Conservation (phyloP, 2,888 invertebrate species). For the Acronicta psi region DNA sequence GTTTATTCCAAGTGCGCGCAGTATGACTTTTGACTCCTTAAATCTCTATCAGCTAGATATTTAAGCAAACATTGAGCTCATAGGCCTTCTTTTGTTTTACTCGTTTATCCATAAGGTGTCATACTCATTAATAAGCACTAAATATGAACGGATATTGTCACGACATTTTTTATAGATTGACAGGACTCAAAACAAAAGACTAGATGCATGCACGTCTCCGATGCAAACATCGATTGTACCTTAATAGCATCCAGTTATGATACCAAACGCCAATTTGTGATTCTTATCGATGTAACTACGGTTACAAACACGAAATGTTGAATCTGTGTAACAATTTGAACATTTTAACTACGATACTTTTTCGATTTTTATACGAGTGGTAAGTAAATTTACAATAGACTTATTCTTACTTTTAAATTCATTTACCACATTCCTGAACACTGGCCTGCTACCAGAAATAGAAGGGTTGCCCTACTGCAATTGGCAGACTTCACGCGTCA, state of each 20-base stretch:
- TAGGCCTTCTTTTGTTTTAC: not conserved
- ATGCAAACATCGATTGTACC: constrained; percentile 30
- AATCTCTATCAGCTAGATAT: no score
- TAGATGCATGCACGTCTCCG: constrained; percentile 9
- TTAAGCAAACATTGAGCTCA: not conserved
- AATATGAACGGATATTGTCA: constrained; percentile 17
- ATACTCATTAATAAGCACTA: no score
- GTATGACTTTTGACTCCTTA: no score
- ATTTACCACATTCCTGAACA: no score
- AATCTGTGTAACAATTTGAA: not conserved
- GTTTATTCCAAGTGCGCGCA: no score
- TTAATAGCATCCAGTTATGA: constrained; percentile 9
- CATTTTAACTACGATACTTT: not conserved
- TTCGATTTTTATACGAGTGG: no score
- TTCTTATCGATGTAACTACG: constrained; percentile 18
- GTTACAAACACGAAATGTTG: not conserved
- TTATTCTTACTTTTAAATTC: no score
- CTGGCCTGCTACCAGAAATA: no score
- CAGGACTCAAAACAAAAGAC: constrained; percentile 33
- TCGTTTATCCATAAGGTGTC: no score
- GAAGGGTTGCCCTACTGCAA: no score
- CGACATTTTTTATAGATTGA: constrained; percentile 30
- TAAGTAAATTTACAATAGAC: no score
- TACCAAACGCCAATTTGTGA: constrained; percentile 21
- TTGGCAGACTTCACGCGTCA: no score